Percentiles rank a stretch among this genome's conserved stretches.
These are phyloP conservation scores for Zaprionus inermis DNA, from an alignment of 1,140 invertebrate species.

Conservation along the genomic window DNA sequence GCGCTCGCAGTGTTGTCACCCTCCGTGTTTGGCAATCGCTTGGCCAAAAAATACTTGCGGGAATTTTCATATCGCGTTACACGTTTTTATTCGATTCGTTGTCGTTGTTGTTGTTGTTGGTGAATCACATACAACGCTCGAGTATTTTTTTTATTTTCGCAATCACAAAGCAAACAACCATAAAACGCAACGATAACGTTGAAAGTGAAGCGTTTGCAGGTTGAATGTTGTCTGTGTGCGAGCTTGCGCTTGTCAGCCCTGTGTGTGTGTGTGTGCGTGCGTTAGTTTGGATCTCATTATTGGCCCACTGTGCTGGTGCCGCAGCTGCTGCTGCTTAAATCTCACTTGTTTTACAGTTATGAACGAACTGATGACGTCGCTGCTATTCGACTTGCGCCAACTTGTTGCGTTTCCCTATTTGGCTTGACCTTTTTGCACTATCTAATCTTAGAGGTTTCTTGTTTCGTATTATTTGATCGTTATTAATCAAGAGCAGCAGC, in stretches of 20 bases:
- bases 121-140: constrained; percentile 41
- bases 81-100: constrained; percentile 29
- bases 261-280: constrained; percentile 35
- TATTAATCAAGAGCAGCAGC: constrained; percentile 18
- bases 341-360: constrained; percentile 76
- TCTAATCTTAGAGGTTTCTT: constrained; percentile 29
- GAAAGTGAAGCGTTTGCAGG: constrained; percentile 75
- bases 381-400: constrained; percentile 21
- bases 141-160: constrained; percentile 63
- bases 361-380: constrained; percentile 72
- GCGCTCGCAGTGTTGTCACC: constrained; percentile 29
- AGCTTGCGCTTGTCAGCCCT: neutral
- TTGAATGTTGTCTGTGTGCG: constrained; percentile 29
- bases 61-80: constrained; percentile 70
- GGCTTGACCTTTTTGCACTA: constrained; percentile 39
- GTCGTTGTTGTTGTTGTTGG: constrained; percentile 32
- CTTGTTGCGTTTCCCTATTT: constrained; percentile 59
- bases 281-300: constrained; percentile 17
- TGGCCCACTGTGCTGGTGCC: constrained; percentile 43
- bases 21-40: constrained; percentile 36
- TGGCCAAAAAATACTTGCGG: constrained; percentile 36
- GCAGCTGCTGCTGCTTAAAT: constrained; percentile 39
- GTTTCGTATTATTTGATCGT: constrained; percentile 20
- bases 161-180: constrained; percentile 70
- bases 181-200: constrained; percentile 77